phyloP scores from a whole-genome alignment of 2,888 invertebrate genomes.

The Nasonovia ribisnigri region DNA sequence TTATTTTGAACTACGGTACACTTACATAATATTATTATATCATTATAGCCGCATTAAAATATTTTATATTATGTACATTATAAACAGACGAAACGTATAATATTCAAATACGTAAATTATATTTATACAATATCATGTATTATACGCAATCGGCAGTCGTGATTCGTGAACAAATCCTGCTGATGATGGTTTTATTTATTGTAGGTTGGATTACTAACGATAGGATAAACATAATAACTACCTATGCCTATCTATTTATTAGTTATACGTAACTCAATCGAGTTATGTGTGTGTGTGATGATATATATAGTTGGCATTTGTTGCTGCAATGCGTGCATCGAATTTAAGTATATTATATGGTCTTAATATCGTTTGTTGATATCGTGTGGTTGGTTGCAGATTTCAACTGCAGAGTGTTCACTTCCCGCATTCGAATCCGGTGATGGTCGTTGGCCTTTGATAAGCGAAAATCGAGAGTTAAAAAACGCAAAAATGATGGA shows the following conservation, averaged over 20 bases:
- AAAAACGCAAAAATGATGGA: conserved; percentile 72
- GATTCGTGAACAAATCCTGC: background rate
- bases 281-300: background rate
- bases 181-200: background rate
- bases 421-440: background rate
- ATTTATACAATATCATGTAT: background rate
- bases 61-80: background rate
- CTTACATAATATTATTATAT: background rate
- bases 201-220: background rate
- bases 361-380: background rate
- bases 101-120: background rate
- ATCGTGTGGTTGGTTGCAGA: background rate
- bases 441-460: conserved; percentile 22
- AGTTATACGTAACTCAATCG: background rate
- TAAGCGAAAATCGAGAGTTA: background rate
- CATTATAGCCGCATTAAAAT: background rate
- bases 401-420: background rate
- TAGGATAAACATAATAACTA: background rate
- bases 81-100: background rate
- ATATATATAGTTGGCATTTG: background rate
- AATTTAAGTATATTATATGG: background rate
- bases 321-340: background rate
- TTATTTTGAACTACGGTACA: background rate
- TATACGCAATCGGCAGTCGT: background rate
- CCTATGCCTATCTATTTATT: background rate